Evolutionary conservation across 2,888 invertebrate species (phyloP), one percentile per base, ranked within the genome.

Genomic region (Agrotis ipsilon): DNA sequence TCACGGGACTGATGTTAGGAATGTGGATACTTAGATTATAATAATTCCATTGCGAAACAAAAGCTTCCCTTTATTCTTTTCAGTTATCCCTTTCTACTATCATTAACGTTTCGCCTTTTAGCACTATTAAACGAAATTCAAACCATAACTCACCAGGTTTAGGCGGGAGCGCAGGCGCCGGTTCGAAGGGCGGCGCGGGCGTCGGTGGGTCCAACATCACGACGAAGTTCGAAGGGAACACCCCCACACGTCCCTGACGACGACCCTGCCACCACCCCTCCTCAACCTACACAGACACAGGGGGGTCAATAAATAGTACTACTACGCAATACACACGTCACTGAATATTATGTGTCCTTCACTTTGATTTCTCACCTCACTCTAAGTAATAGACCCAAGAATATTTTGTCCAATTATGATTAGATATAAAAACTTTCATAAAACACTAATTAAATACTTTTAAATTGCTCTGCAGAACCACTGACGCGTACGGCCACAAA

Each of bases 201-300:
- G 91, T 91, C 59, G 91, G 91, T n/a, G 94, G 93, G 66, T 97
- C 97, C 82, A 97, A 94, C 89, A 96, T 94, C 87, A 97, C 97
- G 49, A 99, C 99, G 95, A 99, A 99, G 96, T 99, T 99, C 11
- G 99, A 99, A 6, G 99, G 99, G 93, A 99, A 99, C 77, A 99
- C 98, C 39, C 99, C 99, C 75, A 98, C 97, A 89, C 97, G 97
- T 55, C 98, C 98, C 91, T 91, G 92, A 21, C 98, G 97, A 59
- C 98, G 96, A 70, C 97, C 97, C 77, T 99, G 99, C 96, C 98
- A 97, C 99, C 98, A 99, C 46, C 99, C 99, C 92, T 99, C 99
- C 92, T 99, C 99, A 43, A 72, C 72, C 72, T 72, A 45, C n/a
- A 48, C 39, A n/a, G 27, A 46, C 46, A 74, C 78, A 62, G n/a